Evolutionary conservation across 2,888 invertebrate genomes (phyloP), one percentile per base, ranked within the genome.

Genomic region (Leptothorax acervorum): DNA sequence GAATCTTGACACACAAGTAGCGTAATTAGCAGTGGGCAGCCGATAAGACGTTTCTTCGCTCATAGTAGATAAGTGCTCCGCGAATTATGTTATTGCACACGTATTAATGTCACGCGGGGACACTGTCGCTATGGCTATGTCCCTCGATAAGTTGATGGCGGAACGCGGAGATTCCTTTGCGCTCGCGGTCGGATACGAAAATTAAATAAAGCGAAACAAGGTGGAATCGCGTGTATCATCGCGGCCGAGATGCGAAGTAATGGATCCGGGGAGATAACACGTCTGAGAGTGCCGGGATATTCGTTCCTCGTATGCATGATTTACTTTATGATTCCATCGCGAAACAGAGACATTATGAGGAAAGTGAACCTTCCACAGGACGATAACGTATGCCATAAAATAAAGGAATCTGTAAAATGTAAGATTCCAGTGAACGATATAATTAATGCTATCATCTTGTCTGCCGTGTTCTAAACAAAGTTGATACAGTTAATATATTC

Each of bases 1-100:
- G 75, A 87, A 84, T 85, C 76, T 78, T 82, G 83, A 89, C 35
- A 35, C 35, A 35, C 89, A 89, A 89, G 89, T 89, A 87, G 88
- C 62, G 68, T 83, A 88, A 89, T 89, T 88, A 89, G 86, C 76
- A 48, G 70, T 62, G 60, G 66, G 51, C 62, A 75, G 23, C 51
- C 51, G 68, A 68, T 83, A 66, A 51, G 48, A 51, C 60, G 35
- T 48, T 70, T 51, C 23, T 23, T 2, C 60, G 35, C 42, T 62
- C 53, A 23, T 68, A 81, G 39, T 42, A 60, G 83, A 79, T 82
- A 82, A 82, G 82, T 63, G 63, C 53, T 35, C 4, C 31, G 74
- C 75, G 76, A 82, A 82, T 65, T 82, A 79, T 79, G 71, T 79
- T 62, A 60, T 35, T 70, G 71, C 57, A 60, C 45, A 23, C 60